Percentiles rank a stretch among this genome's conserved stretches.
Evolutionary conservation across 2,888 invertebrate species (phyloP).

Genomic region (Drosophila rubida): DNA sequence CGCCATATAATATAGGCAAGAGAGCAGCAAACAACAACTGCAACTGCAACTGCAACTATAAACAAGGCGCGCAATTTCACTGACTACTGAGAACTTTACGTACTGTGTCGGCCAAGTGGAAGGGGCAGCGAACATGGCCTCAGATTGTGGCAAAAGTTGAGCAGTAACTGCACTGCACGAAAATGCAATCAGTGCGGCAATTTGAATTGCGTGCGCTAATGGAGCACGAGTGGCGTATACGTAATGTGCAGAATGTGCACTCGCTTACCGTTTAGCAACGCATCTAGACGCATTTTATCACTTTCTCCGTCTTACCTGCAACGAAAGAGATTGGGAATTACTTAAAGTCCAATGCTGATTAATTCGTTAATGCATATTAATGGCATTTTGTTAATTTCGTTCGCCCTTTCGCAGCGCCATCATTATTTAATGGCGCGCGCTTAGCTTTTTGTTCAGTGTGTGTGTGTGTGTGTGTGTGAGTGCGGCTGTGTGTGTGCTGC

Average conservation of each 20-base stretch:
- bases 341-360: background rate
- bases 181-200: constrained; percentile 32
- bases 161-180: constrained; percentile 43
- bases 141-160: constrained; percentile 17
- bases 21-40: constrained; percentile 18
- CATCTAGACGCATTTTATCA: background rate
- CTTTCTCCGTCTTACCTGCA: constrained; percentile 33
- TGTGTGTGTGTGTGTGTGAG: constrained; percentile 5
- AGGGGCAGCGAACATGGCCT: background rate
- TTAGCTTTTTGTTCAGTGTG: constrained; percentile 45
- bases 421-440: constrained; percentile 1
- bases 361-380: background rate
- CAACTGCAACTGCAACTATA: constrained; percentile 60
- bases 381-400: background rate
- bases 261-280: background rate
- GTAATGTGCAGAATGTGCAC: constrained; percentile 40
- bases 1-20: constrained; percentile 67
- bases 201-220: constrained; percentile 44
- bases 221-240: constrained; percentile 57
- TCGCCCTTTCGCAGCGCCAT: constrained; percentile 3
- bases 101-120: constrained; percentile 66
- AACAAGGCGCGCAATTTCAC: constrained; percentile 76
- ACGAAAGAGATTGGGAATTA: background rate
- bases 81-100: constrained; percentile 80
- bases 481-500: too few relatives aligned